Conservation (phyloP, 2,113 vertebrate genomes). For the Ancistrus triradiatus region DNA sequence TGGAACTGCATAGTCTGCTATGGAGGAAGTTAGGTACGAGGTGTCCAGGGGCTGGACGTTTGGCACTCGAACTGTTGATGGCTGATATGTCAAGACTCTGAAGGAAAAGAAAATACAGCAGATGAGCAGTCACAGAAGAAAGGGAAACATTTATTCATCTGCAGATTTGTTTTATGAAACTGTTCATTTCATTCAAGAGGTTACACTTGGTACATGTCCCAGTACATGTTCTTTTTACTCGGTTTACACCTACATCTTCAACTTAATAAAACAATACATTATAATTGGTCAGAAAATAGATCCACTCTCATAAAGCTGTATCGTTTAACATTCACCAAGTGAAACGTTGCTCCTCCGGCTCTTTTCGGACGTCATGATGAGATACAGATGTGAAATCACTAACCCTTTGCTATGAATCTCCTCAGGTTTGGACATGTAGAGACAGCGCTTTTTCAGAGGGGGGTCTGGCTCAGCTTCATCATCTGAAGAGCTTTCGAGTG, state of each 20-base stretch:
- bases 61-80: constrained; percentile 78
- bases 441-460: constrained; percentile 81
- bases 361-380: too few species aligned
- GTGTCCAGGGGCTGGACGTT: constrained; percentile 78
- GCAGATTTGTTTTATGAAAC: too few species aligned
- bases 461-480: constrained; percentile 73
- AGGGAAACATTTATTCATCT: background rate
- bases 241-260: too few species aligned
- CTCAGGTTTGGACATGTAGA: constrained; percentile 82
- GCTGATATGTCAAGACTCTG: constrained; percentile 92
- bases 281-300: too few species aligned
- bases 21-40: constrained; percentile 78
- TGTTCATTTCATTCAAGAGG: too few species aligned
- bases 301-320: too few species aligned
- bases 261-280: too few species aligned
- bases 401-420: constrained; percentile 85
- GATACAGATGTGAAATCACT: constrained; percentile 44
- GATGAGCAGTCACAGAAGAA: background rate
- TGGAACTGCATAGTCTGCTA: constrained; percentile 86
- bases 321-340: too few species aligned
- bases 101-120: background rate
- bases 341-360: too few species aligned
- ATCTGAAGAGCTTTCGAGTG: constrained; percentile 87
- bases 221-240: too few species aligned
- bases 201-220: too few species aligned